A percentile compares a stretch with the other conserved stretches of the same genome.
phyloP scores from a whole-genome alignment of 2,888 invertebrate genomes.

The Taenaris catops region DNA sequence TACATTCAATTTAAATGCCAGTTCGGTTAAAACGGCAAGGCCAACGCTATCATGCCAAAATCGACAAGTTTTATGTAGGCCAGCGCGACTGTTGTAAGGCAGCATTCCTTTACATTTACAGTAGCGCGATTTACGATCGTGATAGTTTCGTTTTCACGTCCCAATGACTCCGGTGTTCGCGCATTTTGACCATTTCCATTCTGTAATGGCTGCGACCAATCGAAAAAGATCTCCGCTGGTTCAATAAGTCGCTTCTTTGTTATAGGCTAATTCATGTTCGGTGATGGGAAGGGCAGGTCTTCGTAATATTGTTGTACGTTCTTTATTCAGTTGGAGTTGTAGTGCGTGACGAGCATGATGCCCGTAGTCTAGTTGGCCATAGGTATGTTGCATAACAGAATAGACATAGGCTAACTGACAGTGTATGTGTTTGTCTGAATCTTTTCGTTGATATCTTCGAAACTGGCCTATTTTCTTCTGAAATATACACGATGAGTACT shows the following conservation, averaged over 20 bases:
- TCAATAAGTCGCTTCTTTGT: conserved; percentile 43
- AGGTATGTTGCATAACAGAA: conserved; percentile 56
- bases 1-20: conserved; percentile 67
- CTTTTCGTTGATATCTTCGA: no score
- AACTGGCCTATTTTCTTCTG: no score
- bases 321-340: conserved; percentile 39
- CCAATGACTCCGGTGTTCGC: conserved; percentile 53
- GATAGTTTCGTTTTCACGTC: conserved; percentile 73
- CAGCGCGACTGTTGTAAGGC: conserved; percentile 48
- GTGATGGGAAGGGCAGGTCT: conserved; percentile 32
- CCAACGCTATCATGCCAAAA: conserved; percentile 66
- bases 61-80: conserved; percentile 68
- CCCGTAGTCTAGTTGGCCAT: conserved; percentile 46
- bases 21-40: conserved; percentile 60
- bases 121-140: conserved; percentile 62
- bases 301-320: conserved; percentile 38
- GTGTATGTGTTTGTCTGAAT: no score
- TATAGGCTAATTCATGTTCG: conserved; percentile 25
- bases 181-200: conserved; percentile 51
- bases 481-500: no score
- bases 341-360: conserved; percentile 49
- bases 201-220: conserved; percentile 46
- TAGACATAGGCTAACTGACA: conserved; percentile 30
- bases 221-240: conserved; percentile 37
- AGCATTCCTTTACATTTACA: conserved; percentile 60